Conservation (phyloP, 2,888 invertebrate species). For the Oscheius sp. region DNA sequence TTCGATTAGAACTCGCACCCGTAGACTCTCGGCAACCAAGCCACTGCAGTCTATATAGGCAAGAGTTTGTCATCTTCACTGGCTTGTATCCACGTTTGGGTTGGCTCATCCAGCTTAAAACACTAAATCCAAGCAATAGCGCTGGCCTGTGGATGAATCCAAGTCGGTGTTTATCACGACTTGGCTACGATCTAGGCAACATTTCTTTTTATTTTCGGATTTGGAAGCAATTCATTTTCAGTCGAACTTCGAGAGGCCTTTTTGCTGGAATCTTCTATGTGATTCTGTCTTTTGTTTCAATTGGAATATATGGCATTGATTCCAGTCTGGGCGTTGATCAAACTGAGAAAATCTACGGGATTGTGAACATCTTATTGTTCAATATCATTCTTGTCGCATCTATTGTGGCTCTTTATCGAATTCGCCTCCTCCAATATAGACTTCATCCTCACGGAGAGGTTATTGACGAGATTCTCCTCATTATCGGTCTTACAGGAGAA, state of each 20-base stretch:
- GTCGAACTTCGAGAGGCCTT: constrained; percentile 65
- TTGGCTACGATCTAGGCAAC: too few relatives aligned
- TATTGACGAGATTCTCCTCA: constrained; percentile 66
- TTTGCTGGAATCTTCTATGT: constrained; percentile 67
- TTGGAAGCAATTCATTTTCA: too few relatives aligned
- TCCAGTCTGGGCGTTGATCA: constrained; percentile 46
- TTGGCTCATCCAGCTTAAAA: too few relatives aligned
- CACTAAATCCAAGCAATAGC: too few relatives aligned
- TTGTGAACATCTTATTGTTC: constrained; percentile 64
- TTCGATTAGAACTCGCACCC: too few relatives aligned
- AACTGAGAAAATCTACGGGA: constrained; percentile 60
- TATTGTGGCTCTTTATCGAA: constrained; percentile 61
- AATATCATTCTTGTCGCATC: constrained; percentile 59
- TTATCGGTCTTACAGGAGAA: constrained; percentile 67
- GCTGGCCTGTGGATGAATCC: too few relatives aligned
- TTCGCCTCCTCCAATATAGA: constrained; percentile 63
- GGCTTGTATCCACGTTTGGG: too few relatives aligned
- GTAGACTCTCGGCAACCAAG: too few relatives aligned
- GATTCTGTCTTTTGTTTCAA: constrained; percentile 63
- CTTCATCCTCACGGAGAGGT: constrained; percentile 62
- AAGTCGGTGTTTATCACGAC: too few relatives aligned
- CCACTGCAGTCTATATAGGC: too few relatives aligned
- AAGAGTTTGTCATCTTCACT: too few relatives aligned
- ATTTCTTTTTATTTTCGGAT: too few relatives aligned
- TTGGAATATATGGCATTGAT: constrained; percentile 66